A percentile compares a stretch with the other conserved stretches of the same genome.
Conservation (phyloP, 2,797 vertebrate species). For the Galaxias olidus region DNA sequence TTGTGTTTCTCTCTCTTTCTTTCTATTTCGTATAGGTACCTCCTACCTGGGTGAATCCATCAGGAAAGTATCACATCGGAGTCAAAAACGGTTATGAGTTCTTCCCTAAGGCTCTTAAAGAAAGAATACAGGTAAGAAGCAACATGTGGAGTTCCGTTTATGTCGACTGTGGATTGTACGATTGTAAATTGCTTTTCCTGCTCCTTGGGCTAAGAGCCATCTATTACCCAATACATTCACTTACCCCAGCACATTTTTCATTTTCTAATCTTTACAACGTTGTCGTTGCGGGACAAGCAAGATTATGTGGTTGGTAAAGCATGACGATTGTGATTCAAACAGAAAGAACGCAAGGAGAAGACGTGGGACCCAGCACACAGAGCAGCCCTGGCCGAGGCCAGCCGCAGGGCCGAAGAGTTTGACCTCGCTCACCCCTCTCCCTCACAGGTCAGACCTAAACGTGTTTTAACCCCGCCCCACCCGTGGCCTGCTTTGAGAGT, state of each 20-base stretch:
- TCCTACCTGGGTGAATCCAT: conserved; percentile 89
- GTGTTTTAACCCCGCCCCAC: too few species aligned
- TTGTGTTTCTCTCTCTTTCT: neutral
- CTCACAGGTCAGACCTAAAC: conserved; percentile 79
- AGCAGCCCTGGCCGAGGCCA: conserved; percentile 88
- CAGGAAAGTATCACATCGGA: conserved; percentile 93
- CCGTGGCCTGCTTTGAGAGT: too few species aligned
- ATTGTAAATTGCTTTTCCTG: too few species aligned
- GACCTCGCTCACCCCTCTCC: conserved; percentile 82
- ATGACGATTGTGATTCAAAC: conserved; percentile 23
- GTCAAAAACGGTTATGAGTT: conserved; percentile 98
- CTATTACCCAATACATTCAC: too few species aligned
- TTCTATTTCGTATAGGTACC: conserved; percentile 80
- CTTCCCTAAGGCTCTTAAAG: conserved; percentile 97
- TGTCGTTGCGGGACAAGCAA: too few species aligned
- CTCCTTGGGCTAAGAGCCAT: too few species aligned
- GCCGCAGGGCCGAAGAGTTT: conserved; percentile 90
- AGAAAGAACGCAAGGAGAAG: conserved; percentile 98
- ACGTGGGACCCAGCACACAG: conserved; percentile 94
- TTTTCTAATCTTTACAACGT: too few species aligned
- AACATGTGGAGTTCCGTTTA: neutral
- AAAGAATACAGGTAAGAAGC: conserved; percentile 89
- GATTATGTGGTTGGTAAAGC: too few species aligned
- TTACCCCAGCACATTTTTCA: too few species aligned
- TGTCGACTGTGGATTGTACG: too few species aligned